Evolutionary conservation across 2,888 invertebrate genomes (phyloP).

Genomic region (Drosophila prolongata): DNA sequence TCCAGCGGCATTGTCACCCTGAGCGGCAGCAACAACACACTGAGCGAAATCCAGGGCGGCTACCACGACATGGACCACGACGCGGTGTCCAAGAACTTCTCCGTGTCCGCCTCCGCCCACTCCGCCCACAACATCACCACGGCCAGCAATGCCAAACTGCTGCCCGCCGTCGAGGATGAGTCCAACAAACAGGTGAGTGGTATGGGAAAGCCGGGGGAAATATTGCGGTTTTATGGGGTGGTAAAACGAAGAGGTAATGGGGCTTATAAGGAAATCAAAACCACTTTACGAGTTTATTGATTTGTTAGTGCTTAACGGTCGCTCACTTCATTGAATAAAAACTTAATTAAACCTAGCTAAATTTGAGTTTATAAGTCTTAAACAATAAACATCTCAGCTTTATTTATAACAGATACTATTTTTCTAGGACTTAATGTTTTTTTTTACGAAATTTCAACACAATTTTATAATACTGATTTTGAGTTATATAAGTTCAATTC

Average conservation of each 20-base stretch:
- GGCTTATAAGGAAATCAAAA: constrained; percentile 8
- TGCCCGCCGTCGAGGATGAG: constrained; percentile 82
- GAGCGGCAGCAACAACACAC: constrained; percentile 83
- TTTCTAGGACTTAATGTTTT: too few relatives aligned
- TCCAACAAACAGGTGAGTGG: constrained; percentile 83
- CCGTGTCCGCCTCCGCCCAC: constrained; percentile 60
- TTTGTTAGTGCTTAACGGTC: neutral
- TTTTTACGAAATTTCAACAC: too few relatives aligned
- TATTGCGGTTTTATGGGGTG: constrained; percentile 2
- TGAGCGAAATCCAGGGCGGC: constrained; percentile 82
- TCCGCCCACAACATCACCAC: constrained; percentile 81
- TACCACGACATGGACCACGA: constrained; percentile 72
- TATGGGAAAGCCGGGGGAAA: neutral
- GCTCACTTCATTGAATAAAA: neutral
- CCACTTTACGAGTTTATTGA: neutral
- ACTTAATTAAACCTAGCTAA: neutral
- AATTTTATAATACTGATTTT: too few relatives aligned
- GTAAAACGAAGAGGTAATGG: constrained; percentile 6
- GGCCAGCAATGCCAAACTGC: constrained; percentile 82
- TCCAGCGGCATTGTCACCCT: constrained; percentile 81
- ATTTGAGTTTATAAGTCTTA: too few relatives aligned
- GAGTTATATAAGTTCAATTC: too few relatives aligned
- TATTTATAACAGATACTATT: too few relatives aligned
- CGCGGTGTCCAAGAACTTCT: constrained; percentile 77
- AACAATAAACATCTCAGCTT: too few relatives aligned